Evolutionary conservation across 2,888 invertebrate species (phyloP), one percentile per base, ranked within the genome.

Genomic region (Phaonia tiefii): DNA sequence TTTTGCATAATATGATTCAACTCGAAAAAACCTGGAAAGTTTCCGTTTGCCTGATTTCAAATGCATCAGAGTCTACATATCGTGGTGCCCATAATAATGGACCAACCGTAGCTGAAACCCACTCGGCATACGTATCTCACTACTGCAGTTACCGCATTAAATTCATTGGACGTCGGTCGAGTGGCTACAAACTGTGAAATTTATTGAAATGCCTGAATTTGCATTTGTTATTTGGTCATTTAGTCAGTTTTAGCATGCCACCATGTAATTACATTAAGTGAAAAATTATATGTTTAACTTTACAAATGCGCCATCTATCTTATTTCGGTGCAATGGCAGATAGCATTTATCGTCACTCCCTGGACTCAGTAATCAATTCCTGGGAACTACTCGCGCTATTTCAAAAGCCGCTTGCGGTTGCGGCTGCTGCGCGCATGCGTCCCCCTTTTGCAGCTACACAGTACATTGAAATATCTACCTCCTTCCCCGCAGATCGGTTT

Each of bases 221-320:
- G 46, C 77, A 77, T 77, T 74, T 25, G 75, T 78, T 75, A 81
- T 81, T 22, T 75, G 56, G 75, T 75, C 69, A 72, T 81, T 81
- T 81, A 81, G 81, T 65, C 65, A 42, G 78, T 70, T 72, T 81
- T 81, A 72, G 69, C 78, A 69, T 75, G 78, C 82, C 79, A 83
- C 75, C 80, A 69, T 80, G 81, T 79, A 84, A 84, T 84, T 84
- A 81, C 65, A 70, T 80, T 83, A 84, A 84, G 84, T 84, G 84
- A 83, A 83, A 84, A 84, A 84, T 84, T 83, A 83, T 83, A 82
- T 79, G 83, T 75, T 82, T 69, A 56, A 44, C 25, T 46, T 39
- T 51, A 51, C 39, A 77, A 51, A 66, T 77, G 70, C 71, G 71
- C 74, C 75, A 81, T 78, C 78, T 71, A 81, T 81, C 77, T 81